Percentiles rank a stretch among this genome's conserved stretches.
These are phyloP conservation scores for Agonopterix subpropinquella DNA, from an alignment of 2,888 invertebrate species.

Conservation along the genomic window DNA sequence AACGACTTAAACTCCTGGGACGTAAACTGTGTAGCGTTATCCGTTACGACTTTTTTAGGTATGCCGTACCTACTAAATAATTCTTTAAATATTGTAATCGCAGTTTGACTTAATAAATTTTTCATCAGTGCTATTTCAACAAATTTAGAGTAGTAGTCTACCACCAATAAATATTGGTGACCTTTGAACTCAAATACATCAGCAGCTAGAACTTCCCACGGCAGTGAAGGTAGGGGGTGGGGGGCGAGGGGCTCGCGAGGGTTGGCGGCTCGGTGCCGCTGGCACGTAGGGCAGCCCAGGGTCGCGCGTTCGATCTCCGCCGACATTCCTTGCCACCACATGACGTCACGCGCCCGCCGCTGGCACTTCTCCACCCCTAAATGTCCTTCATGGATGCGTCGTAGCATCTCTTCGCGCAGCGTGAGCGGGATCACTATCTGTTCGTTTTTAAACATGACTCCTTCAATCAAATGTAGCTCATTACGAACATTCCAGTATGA, in stretches of 20 bases:
- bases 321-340: slow-evolving; percentile 16
- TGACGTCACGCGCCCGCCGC: slow-evolving; percentile 11
- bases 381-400: slow-evolving; percentile 10
- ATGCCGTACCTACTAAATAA: slow-evolving; percentile 5
- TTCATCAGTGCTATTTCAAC: slow-evolving; percentile 2
- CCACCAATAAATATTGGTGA: slow-evolving; percentile 1
- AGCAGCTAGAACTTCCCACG: slow-evolving; percentile 2
- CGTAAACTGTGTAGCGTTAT: slow-evolving; percentile 2
- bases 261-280: slow-evolving; percentile 11
- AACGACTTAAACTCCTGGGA: slow-evolving; percentile 6
- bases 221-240: slow-evolving; percentile 6
- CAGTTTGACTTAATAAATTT: slow-evolving; percentile 1
- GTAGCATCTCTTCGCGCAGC: slow-evolving; percentile 4
- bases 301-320: slow-evolving; percentile 12
- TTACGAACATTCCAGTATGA: not conserved
- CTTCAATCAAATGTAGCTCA: slow-evolving; percentile 2
- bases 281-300: slow-evolving; percentile 10
- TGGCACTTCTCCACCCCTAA: slow-evolving; percentile 10
- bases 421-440: not conserved
- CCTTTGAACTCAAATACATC: slow-evolving; percentile 1
- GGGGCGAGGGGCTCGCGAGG: slow-evolving; percentile 12
- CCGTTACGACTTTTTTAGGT: slow-evolving; percentile 4
- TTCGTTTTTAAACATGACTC: slow-evolving; percentile 1
- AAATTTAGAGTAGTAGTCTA: slow-evolving; percentile 4
- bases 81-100: slow-evolving; percentile 3